Evolutionary conservation across 2,113 vertebrate genomes (phyloP).

Genomic region (Erythrocercus mccallii): DNA sequence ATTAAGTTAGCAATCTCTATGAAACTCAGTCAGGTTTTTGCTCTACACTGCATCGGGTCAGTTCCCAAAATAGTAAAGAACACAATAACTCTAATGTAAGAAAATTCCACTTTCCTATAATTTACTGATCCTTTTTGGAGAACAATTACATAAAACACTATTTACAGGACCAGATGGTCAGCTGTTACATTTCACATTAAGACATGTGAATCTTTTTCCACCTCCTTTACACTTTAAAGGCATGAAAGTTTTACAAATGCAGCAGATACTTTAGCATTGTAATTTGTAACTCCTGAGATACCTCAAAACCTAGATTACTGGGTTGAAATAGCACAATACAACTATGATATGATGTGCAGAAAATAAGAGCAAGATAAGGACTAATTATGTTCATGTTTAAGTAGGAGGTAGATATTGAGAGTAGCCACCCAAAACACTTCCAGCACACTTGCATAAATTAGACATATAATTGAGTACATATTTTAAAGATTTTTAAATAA

Average conservation of each 20-base stretch:
- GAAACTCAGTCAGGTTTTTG: neutral
- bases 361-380: neutral
- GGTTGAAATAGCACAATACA: neutral
- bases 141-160: neutral
- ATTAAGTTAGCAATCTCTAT: conserved; percentile 13
- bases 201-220: neutral
- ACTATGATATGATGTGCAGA: neutral
- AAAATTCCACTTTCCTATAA: neutral
- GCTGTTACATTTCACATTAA: neutral
- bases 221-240: neutral
- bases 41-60: conserved; percentile 1
- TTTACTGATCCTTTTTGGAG: neutral
- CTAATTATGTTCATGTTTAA: neutral
- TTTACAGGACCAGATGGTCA: neutral
- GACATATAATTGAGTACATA: neutral
- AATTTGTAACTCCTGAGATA: neutral
- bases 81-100: neutral
- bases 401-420: neutral
- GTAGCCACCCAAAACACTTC: neutral
- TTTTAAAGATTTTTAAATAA: neutral
- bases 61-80: conserved; percentile 26
- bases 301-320: neutral
- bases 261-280: neutral
- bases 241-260: neutral
- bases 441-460: neutral